Conservation (phyloP, 2,888 invertebrate species). For the Mesorhabditis spiculigera region DNA sequence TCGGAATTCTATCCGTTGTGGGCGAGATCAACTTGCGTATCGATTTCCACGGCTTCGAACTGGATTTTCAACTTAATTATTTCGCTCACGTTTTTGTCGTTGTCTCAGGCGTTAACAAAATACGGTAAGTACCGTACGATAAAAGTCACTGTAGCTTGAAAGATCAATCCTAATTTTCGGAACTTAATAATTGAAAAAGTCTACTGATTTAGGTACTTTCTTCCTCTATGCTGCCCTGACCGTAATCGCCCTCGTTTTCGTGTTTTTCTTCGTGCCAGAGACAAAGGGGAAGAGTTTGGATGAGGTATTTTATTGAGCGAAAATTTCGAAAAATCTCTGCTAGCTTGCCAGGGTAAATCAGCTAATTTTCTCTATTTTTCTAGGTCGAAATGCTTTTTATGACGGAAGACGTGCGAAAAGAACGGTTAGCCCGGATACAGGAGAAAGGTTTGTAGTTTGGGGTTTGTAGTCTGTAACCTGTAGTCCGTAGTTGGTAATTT, state of each 20-base stretch:
- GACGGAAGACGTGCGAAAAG: slow-evolving; percentile 38
- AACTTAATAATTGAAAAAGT: too few species aligned
- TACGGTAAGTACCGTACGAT: slow-evolving; percentile 41
- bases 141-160: too few species aligned
- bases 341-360: neutral
- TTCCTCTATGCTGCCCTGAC: slow-evolving; percentile 65
- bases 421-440: neutral
- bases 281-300: slow-evolving; percentile 64
- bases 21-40: slow-evolving; percentile 63
- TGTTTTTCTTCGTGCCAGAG: slow-evolving; percentile 64
- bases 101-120: slow-evolving; percentile 48
- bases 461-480: too few species aligned
- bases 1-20: slow-evolving; percentile 66
- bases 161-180: slow-evolving; percentile 56
- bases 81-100: slow-evolving; percentile 63
- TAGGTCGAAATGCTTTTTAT: slow-evolving; percentile 54
- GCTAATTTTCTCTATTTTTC: neutral
- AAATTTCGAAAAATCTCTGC: neutral
- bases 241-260: slow-evolving; percentile 61
- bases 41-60: slow-evolving; percentile 56
- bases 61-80: slow-evolving; percentile 65
- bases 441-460: neutral
- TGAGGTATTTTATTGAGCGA: slow-evolving; percentile 57
- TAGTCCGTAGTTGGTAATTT: too few species aligned
- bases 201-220: slow-evolving; percentile 65